phyloP scores from a whole-genome alignment of 2,113 vertebrate species.

The Thomomys bottae region DNA sequence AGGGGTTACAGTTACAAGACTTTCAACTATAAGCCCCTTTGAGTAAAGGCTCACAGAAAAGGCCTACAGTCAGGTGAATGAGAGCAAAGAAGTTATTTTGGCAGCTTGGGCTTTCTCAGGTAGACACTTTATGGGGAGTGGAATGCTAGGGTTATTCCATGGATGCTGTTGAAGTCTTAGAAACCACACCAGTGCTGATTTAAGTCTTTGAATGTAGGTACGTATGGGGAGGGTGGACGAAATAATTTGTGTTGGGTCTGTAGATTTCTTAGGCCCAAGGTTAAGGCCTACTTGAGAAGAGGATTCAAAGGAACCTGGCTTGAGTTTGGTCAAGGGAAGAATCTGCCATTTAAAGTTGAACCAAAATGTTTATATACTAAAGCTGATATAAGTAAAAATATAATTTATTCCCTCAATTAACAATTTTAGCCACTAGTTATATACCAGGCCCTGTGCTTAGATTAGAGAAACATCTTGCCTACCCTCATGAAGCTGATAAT shows the following conservation, averaged over 20 bases:
- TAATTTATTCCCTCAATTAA: neutral
- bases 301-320: neutral
- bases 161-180: neutral
- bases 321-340: neutral
- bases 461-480: neutral
- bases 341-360: neutral
- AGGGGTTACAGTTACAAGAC: no score
- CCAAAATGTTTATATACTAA: neutral
- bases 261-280: neutral
- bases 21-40: neutral
- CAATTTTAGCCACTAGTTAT: neutral
- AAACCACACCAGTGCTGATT: neutral
- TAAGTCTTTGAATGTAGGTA: neutral
- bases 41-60: neutral
- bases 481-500: neutral
- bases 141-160: neutral
- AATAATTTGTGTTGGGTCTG: neutral
- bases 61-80: neutral
- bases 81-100: neutral
- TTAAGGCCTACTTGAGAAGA: neutral
- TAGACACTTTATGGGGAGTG: neutral
- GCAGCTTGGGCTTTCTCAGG: conserved; percentile 5
- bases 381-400: neutral
- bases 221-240: neutral
- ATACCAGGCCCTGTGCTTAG: neutral